Conservation (phyloP, 2,113 vertebrate species). For the Ailurus styani region DNA sequence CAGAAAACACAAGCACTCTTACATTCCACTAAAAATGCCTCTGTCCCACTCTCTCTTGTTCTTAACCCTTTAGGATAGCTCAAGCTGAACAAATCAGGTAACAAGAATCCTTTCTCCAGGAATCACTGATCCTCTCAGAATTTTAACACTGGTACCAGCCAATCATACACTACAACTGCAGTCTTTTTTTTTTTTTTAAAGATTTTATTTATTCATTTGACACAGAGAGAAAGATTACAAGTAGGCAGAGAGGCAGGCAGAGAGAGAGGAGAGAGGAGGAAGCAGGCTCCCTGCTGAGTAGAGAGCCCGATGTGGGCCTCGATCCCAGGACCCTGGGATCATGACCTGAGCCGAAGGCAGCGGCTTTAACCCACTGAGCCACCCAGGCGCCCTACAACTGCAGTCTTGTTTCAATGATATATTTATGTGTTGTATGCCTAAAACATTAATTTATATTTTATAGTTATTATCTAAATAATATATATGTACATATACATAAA, state of each 20-base stretch:
- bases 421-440: not conserved
- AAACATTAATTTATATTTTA: not conserved
- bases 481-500: not conserved
- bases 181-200: too few relatives aligned
- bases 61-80: not conserved
- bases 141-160: not conserved
- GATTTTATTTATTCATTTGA: too few relatives aligned
- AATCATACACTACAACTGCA: not conserved
- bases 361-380: too few relatives aligned
- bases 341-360: too few relatives aligned
- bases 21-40: not conserved
- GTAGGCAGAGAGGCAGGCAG: too few relatives aligned
- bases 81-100: not conserved
- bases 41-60: not conserved
- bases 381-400: too few relatives aligned
- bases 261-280: too few relatives aligned
- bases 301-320: too few relatives aligned
- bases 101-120: not conserved
- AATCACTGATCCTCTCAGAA: not conserved
- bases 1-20: not conserved
- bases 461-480: not conserved
- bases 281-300: too few relatives aligned
- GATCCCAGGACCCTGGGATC: too few relatives aligned
- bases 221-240: too few relatives aligned
- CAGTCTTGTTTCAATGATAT: not conserved